Evolutionary conservation across 2,888 invertebrate genomes (phyloP).

Genomic region (Tinea semifulvella): DNA sequence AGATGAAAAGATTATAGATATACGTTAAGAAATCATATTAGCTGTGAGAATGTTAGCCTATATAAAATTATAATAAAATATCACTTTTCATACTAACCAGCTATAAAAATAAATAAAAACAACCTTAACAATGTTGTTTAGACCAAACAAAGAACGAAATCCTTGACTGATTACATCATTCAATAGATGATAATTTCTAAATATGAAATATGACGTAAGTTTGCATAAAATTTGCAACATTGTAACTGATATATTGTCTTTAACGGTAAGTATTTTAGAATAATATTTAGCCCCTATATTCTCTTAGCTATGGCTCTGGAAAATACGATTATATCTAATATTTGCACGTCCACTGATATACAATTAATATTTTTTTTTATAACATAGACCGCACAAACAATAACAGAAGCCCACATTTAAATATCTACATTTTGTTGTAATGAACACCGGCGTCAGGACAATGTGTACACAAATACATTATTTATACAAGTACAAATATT

Average conservation of each 20-base stretch:
- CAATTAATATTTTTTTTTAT: neutral
- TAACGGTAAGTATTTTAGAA: too few relatives aligned
- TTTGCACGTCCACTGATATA: slow-evolving; percentile 4
- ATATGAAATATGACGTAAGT: neutral
- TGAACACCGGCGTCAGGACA: neutral
- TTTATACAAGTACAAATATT: too few relatives aligned
- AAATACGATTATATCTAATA: neutral
- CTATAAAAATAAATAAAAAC: too few relatives aligned
- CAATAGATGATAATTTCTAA: slow-evolving; percentile 2
- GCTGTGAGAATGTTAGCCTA: too few relatives aligned
- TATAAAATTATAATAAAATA: too few relatives aligned
- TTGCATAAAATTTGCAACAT: neutral
- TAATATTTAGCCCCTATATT: too few relatives aligned
- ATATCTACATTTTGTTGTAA: neutral
- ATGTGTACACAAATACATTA: slow-evolving; percentile 4
- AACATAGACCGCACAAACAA: neutral
- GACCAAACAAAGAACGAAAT: neutral
- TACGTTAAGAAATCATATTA: too few relatives aligned
- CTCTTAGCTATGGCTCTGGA: too few relatives aligned
- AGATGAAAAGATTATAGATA: too few relatives aligned
- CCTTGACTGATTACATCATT: slow-evolving; percentile 5
- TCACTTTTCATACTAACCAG: too few relatives aligned
- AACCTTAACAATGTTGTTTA: neutral
- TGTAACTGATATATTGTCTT: too few relatives aligned
- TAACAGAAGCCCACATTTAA: slow-evolving; percentile 8